Evolutionary conservation across 2,113 vertebrate species (phyloP), one percentile per base, ranked within the genome.

Genomic region (Stegostoma tigrinum): DNA sequence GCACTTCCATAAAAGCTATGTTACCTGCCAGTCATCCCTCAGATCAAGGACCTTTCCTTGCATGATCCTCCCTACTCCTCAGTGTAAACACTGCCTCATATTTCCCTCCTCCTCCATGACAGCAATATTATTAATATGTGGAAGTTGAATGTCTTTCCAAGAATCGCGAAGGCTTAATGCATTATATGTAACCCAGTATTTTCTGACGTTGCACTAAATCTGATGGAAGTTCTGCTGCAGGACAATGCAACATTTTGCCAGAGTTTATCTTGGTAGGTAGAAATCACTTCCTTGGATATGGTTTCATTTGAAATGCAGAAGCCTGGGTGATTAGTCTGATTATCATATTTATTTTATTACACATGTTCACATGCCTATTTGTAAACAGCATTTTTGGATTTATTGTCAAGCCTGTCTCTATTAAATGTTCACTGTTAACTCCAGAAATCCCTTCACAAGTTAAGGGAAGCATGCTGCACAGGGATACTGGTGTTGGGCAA

Each of bases 241-340:
- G 61, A 38, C 23, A 23, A 23, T 93, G 89, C 23, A 93, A 66
- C 61, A 23, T n/a, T 38, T 93, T 38, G 61, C 89, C 34, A 38
- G 15, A 93, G 67, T 93, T 93, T 64, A 93, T 61, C 55, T 66
- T 64, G 89, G 61, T 38, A 93, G 89, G 89, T 93, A 64, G 38
- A 91, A 19, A 93, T 38, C 89, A 24, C 61, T 66, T 19, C n/a
- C 66, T 17, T 38, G 89, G 89, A 67, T 93, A 23, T 24, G n/a
- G 19, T 93, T 93, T 67, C 89, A 93, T 23, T 67, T 66, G 61
- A 93, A 93, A 93, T 93, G 6, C 38, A 67, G 89, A 17, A 5
- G n/a, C 15, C 5, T 93, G 17, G 34, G 89, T 67, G 89, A 64
- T 66, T 66, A 19, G 17, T 64, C 34, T n/a, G 55, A 64, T n/a